Conservation (phyloP, 92 coral and sea anemone genomes). For the Actinernus sp. region DNA sequence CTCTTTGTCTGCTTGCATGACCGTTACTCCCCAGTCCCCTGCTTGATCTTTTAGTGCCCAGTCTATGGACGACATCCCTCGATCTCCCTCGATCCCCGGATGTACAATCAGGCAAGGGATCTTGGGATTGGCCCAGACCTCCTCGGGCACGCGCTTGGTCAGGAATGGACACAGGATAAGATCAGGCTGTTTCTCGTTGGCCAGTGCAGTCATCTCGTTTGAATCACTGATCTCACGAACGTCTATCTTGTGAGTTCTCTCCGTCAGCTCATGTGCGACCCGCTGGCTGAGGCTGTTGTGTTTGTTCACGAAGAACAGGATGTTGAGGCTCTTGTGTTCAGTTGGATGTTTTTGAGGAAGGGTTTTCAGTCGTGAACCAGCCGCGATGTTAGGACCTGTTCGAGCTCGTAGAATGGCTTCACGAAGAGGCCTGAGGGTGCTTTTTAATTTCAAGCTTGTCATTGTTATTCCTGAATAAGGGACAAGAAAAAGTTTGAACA, state of each 20-base stretch:
- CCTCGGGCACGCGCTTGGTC: slow-evolving; percentile 73
- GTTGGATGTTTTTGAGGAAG: no score
- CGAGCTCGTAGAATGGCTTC: no score
- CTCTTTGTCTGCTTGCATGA: slow-evolving; percentile 70
- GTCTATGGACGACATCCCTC: slow-evolving; percentile 75
- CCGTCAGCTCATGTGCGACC: slow-evolving; percentile 64
- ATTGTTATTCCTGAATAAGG: no score
- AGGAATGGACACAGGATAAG: slow-evolving; percentile 77
- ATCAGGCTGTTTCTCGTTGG: slow-evolving; percentile 45
- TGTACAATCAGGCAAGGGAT: slow-evolving; percentile 83
- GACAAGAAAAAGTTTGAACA: no score
- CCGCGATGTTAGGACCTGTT: no score
- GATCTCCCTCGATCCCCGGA: slow-evolving; percentile 90
- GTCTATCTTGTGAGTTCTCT: slow-evolving; percentile 53
- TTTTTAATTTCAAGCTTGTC: no score
- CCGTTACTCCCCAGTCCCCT: slow-evolving; percentile 80
- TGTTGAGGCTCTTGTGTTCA: slow-evolving; percentile 34
- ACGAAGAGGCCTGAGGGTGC: no score
- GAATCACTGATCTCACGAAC: slow-evolving; percentile 64
- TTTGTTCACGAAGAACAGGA: slow-evolving; percentile 69
- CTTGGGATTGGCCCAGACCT: slow-evolving; percentile 51
- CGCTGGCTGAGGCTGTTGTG: slow-evolving; percentile 87
- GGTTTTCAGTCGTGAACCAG: no score
- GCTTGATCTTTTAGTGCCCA: slow-evolving; percentile 72
- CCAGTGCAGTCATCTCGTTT: slow-evolving; percentile 43